Evolutionary conservation across 2,797 vertebrate species (phyloP).

Genomic region (Huso huso): DNA sequence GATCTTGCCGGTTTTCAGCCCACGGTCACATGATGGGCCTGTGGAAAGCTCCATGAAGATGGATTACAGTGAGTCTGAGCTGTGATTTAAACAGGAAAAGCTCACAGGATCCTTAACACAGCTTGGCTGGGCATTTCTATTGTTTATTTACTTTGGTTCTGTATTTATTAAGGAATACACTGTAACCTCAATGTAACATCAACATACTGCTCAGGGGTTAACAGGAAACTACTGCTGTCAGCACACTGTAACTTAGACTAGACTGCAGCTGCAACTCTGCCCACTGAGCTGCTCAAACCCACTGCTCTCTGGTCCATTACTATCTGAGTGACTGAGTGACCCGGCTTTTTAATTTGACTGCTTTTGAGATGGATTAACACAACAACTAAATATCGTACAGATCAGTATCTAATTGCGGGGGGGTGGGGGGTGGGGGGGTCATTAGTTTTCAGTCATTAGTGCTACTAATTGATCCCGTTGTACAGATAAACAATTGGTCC

Average conservation of each 20-base stretch:
- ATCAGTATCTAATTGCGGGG: no score
- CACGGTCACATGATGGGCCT: slow-evolving; percentile 15
- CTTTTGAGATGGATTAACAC: no score
- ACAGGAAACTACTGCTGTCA: slow-evolving; percentile 18
- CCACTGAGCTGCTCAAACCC: slow-evolving; percentile 16
- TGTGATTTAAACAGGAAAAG: slow-evolving; percentile 26
- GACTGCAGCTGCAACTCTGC: slow-evolving; percentile 11
- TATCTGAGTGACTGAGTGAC: no score
- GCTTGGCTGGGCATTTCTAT: slow-evolving; percentile 19
- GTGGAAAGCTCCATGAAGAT: slow-evolving; percentile 18
- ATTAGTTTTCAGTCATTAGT: no score
- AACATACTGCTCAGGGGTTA: slow-evolving; percentile 17
- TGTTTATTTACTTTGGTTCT: slow-evolving; percentile 18
- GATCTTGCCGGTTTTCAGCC: slow-evolving; percentile 19
- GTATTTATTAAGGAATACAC: slow-evolving; percentile 18
- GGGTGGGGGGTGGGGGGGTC: fast-evolving
- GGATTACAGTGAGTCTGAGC: slow-evolving; percentile 23
- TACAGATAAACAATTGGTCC: no score
- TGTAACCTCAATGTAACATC: slow-evolving; percentile 18
- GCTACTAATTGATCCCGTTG: no score
- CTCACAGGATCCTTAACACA: slow-evolving; percentile 20
- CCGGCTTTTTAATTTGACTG: no score
- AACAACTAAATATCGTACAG: no score
- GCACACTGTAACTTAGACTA: slow-evolving; percentile 18
- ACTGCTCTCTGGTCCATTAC: slow-evolving; percentile 6